Conservation (phyloP, 2,888 invertebrate species). For the Sussaba pulchella region DNA sequence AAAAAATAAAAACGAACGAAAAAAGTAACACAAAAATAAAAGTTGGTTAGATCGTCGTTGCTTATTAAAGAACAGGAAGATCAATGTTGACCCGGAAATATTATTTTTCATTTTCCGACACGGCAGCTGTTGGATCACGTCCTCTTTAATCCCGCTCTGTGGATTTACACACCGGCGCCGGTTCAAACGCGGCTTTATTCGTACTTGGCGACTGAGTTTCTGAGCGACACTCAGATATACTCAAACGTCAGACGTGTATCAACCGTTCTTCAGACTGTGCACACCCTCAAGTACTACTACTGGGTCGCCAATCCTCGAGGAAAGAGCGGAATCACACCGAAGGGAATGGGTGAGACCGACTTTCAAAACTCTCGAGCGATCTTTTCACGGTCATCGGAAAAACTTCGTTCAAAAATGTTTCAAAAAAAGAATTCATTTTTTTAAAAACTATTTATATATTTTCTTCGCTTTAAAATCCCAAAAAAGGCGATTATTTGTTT, state of each 20-base stretch:
- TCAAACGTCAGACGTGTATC: slow-evolving; percentile 98
- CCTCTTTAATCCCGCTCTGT: slow-evolving; percentile 99
- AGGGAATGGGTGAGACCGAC: slow-evolving; percentile 93
- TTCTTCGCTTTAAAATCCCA: too few relatives aligned
- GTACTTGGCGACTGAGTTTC: slow-evolving; percentile 99
- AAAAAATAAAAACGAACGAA: neutral
- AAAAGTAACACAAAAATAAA: slow-evolving; percentile 73
- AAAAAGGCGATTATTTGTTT: too few relatives aligned
- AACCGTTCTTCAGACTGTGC: slow-evolving; percentile 98
- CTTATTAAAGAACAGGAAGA: slow-evolving; percentile 84
- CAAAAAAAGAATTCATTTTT: neutral
- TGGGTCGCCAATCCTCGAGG: slow-evolving; percentile 98
- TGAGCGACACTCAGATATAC: slow-evolving; percentile 98
- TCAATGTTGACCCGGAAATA: slow-evolving; percentile 91
- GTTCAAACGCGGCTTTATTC: slow-evolving; percentile 98
- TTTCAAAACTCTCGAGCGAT: slow-evolving; percentile 33
- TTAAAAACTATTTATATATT: neutral
- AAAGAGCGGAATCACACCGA: slow-evolving; percentile 97
- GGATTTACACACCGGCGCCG: slow-evolving; percentile 99
- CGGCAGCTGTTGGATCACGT: slow-evolving; percentile 99
- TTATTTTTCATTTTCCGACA: slow-evolving; percentile 95
- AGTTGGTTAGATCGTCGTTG: slow-evolving; percentile 83
- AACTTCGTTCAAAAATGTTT: neutral
- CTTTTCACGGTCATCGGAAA: slow-evolving; percentile 33
- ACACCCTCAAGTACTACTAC: slow-evolving; percentile 99